Percentiles rank a stretch among this genome's conserved stretches.
Conservation (phyloP, 23 tunicate genomes). For the Trididemnum clinides region DNA sequence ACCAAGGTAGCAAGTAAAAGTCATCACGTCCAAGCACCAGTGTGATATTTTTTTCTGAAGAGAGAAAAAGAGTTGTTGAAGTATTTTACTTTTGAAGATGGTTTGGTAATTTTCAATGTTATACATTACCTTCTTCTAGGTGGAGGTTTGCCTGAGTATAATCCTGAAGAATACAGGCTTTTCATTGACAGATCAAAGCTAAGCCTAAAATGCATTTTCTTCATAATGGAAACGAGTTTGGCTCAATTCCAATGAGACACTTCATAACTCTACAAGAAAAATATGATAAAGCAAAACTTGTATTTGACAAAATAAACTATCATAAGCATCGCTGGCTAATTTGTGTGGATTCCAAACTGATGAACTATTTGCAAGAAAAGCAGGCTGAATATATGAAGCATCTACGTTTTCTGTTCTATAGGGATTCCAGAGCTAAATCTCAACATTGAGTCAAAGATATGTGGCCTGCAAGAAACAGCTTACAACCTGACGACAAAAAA, state of each 20-base stretch:
- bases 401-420: not conserved
- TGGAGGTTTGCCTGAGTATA: too few species aligned
- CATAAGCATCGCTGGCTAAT: not conserved
- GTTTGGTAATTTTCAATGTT: too few species aligned
- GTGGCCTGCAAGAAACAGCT: not conserved
- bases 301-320: not conserved
- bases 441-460: not conserved
- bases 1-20: too few species aligned
- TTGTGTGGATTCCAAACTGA: too few species aligned
- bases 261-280: not conserved
- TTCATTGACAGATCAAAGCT: too few species aligned
- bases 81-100: too few species aligned
- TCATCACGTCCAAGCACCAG: too few species aligned
- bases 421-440: not conserved
- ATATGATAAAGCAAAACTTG: not conserved
- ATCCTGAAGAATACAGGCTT: too few species aligned
- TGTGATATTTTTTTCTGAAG: too few species aligned
- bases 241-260: not conserved
- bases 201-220: too few species aligned
- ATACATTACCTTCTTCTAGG: too few species aligned
- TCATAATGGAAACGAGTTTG: not conserved
- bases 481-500: not conserved
- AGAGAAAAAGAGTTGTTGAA: too few species aligned
- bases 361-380: not conserved
- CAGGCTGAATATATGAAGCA: not conserved